These are phyloP conservation scores for Taphrorychus bicolor DNA, from an alignment of 2,888 invertebrate genomes.

Conservation along the genomic window DNA sequence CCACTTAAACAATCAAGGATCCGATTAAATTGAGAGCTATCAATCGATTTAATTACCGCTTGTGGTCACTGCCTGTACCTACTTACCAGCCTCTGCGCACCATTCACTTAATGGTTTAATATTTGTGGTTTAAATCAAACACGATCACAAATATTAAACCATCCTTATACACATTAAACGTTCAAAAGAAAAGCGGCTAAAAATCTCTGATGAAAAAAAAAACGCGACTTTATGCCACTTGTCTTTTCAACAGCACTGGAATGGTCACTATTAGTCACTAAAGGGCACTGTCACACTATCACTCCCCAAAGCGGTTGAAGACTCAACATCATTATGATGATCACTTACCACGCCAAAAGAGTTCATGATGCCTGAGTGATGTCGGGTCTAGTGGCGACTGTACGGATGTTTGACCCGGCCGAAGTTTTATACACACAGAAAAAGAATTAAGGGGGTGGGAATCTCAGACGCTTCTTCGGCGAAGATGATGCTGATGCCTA, in stretches of 20 bases:
- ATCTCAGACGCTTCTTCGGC: slow-evolving; percentile 46
- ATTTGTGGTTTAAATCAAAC: neutral
- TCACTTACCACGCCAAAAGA: slow-evolving; percentile 61
- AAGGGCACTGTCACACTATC: neutral
- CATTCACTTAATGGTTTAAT: neutral
- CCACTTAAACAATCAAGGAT: neutral
- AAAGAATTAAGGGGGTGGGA: slow-evolving; percentile 51
- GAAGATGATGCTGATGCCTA: slow-evolving; percentile 47
- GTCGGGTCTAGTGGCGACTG: slow-evolving; percentile 60
- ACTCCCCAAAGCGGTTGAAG: neutral
- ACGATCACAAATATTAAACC: neutral
- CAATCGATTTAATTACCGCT: neutral
- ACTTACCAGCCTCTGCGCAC: neutral
- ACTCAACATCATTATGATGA: no score
- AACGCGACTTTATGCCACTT: neutral
- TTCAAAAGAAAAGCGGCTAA: neutral
- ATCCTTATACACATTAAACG: neutral
- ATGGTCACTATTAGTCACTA: neutral
- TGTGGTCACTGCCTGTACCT: slow-evolving; percentile 21
- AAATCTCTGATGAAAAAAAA: neutral
- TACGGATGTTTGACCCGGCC: slow-evolving; percentile 45
- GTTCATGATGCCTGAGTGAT: slow-evolving; percentile 60
- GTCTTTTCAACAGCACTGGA: neutral
- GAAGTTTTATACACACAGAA: slow-evolving; percentile 54
- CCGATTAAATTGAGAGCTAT: neutral